Percentiles rank a stretch among this genome's conserved stretches.
Evolutionary conservation across 2,888 invertebrate genomes (phyloP).

Genomic region (Dermolepida albohirtum): DNA sequence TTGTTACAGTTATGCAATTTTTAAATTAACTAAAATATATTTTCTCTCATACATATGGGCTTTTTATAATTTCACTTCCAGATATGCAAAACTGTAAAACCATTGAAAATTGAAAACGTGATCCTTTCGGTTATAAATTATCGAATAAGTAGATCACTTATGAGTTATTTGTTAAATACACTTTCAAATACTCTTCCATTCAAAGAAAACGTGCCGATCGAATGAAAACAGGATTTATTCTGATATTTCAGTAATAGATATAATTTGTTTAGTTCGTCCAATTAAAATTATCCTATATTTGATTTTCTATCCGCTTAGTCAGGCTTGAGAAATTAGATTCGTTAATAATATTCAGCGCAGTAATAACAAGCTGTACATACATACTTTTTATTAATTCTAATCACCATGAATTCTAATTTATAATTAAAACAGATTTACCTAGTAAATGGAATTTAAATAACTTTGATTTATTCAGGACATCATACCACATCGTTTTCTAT

Average conservation of each 20-base stretch:
- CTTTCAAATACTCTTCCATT: slow-evolving; percentile 11
- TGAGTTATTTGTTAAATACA: slow-evolving; percentile 16
- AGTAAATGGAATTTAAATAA: too few species aligned
- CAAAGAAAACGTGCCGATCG: not conserved
- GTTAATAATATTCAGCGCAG: too few species aligned
- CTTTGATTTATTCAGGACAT: too few species aligned
- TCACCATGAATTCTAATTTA: too few species aligned
- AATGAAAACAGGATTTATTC: slow-evolving; percentile 23
- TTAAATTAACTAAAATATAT: slow-evolving; percentile 2
- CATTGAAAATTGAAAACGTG: slow-evolving; percentile 1
- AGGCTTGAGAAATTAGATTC: slow-evolving; percentile 5
- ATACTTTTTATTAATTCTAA: too few species aligned
- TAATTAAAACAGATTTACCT: too few species aligned
- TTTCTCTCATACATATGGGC: too few species aligned
- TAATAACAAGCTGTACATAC: too few species aligned
- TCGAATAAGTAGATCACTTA: slow-evolving; percentile 18
- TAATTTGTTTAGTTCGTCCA: not conserved
- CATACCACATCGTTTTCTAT: too few species aligned
- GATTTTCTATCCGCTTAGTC: not conserved
- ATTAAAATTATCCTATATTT: slow-evolving; percentile 8
- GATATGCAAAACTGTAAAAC: slow-evolving; percentile 9
- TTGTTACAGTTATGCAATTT: slow-evolving; percentile 19
- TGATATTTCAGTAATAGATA: not conserved
- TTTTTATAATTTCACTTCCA: slow-evolving; percentile 11
- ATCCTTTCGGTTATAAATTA: slow-evolving; percentile 17